Evolutionary conservation across 2,888 invertebrate species (phyloP).

Genomic region (Beris chalybata): DNA sequence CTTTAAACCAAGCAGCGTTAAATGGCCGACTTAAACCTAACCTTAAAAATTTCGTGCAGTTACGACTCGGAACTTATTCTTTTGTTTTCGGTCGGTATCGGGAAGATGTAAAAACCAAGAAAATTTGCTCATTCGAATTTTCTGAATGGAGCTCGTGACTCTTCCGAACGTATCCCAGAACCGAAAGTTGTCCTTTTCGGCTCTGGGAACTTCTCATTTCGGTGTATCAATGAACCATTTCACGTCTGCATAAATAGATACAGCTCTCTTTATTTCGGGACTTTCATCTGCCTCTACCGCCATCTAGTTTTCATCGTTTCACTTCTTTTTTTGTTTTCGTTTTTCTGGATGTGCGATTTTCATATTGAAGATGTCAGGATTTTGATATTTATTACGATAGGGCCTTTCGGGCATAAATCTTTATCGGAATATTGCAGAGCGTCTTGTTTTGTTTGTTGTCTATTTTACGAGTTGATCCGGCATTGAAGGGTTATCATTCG

Average conservation of each 20-base stretch:
- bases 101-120: too few relatives aligned
- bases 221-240: slow-evolving; percentile 22
- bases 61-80: too few relatives aligned
- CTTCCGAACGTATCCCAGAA: not conserved
- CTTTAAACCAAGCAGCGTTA: not conserved
- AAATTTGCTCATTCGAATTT: too few relatives aligned
- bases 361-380: slow-evolving; percentile 7
- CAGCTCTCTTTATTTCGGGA: not conserved
- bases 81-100: too few relatives aligned
- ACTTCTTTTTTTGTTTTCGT: not conserved
- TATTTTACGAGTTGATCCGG: slow-evolving; percentile 16
- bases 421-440: slow-evolving; percentile 18
- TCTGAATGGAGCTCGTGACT: not conserved
- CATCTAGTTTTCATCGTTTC: not conserved
- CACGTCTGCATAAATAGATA: slow-evolving; percentile 9
- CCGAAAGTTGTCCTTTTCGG: not conserved
- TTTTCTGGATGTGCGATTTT: not conserved
- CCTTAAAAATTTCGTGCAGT: not conserved
- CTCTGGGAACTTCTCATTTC: not conserved
- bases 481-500: slow-evolving; percentile 22
- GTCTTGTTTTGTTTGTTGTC: slow-evolving; percentile 18
- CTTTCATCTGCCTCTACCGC: not conserved
- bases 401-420: slow-evolving; percentile 13
- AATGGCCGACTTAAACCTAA: slow-evolving; percentile 1
- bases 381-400: slow-evolving; percentile 16